Evolutionary conservation across 64 coral and sea anemone genomes (phyloP), one percentile per base, ranked within the genome.

Genomic region (Hydrozoanthus tunicans): DNA sequence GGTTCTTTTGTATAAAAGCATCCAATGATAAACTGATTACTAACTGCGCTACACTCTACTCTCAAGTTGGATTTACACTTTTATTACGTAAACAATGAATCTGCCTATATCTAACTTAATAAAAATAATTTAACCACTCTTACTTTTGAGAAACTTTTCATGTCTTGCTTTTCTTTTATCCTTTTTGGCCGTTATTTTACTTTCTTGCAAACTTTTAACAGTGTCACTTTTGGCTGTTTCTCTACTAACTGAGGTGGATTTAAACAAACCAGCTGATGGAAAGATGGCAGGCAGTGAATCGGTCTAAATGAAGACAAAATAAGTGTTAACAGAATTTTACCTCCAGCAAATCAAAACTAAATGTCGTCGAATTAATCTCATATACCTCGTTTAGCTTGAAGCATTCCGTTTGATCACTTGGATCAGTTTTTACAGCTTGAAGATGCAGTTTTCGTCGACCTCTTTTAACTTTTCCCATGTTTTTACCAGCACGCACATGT

Each of bases 131-230:
- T 43, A 43, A 43, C 32, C 32, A 43, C 32, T 43, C 94, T 85
- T 85, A 99, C 97, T 99, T 91, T 86, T 95, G 14, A 99, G 56
- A 82, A 99, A 99, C 12, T 73, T 79, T 72, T 95, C 92, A 81
- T 96, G 97, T 80, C 97, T 91, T 86, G 93, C 89, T 77, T 94
- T 99, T 68, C 97, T 80, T 78, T 83, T 92, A 64, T 94, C 84
- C 77, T 95, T 99, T 83, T 99, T 99, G 27, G 56, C 84, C 3
- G 26, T 64, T 84, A 71, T 12, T 63, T 54, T 76, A 12, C 82
- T 93, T n/a, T 89, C 26, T 73, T 88, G 67, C 17, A 70, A 88
- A 74, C 11, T 51, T 73, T 73, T 70, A 26, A 32, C 53, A 15
- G 12, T 60, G 12, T 14, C 56, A 26, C 56, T 56, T n/a, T 52